Percentiles rank a stretch among this genome's conserved stretches.
Evolutionary conservation across 2,888 invertebrate species (phyloP).

Genomic region (Mesorhabditis belari): DNA sequence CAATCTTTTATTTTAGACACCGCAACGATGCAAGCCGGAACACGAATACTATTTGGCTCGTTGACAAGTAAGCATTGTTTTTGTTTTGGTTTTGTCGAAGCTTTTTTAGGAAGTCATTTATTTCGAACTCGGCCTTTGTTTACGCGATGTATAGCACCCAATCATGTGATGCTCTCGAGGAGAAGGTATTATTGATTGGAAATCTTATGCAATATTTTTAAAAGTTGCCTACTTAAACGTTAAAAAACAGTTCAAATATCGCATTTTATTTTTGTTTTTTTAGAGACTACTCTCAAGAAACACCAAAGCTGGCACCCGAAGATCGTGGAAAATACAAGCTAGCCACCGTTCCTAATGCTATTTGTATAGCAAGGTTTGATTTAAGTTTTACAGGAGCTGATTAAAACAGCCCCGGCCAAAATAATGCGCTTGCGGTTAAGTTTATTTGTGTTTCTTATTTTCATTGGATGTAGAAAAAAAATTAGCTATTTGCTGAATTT

Average conservation of each 20-base stretch:
- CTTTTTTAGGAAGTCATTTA: too few relatives aligned
- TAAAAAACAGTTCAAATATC: background rate
- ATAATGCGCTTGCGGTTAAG: too few relatives aligned
- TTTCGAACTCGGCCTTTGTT: too few relatives aligned
- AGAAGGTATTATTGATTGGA: background rate
- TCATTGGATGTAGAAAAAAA: too few relatives aligned
- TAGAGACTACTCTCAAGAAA: too few relatives aligned
- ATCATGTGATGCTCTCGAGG: background rate
- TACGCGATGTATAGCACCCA: background rate
- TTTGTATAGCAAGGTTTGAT: conserved; percentile 66
- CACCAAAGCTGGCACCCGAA: conserved; percentile 11
- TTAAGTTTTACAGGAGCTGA: background rate
- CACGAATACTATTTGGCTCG: background rate
- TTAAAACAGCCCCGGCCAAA: too few relatives aligned
- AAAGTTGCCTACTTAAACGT: background rate
- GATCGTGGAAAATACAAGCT: conserved; percentile 71
- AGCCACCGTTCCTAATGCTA: conserved; percentile 82
- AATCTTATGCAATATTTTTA: background rate
- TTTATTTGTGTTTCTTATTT: too few relatives aligned
- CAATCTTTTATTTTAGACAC: too few relatives aligned
- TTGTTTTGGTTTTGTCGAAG: too few relatives aligned
- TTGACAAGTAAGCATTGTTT: too few relatives aligned
- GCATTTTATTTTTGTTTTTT: too few relatives aligned
- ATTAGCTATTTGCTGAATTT: too few relatives aligned
- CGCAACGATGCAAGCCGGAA: background rate